Evolutionary conservation across 2,113 vertebrate species (phyloP).

Genomic region (Centropus bengalensis): DNA sequence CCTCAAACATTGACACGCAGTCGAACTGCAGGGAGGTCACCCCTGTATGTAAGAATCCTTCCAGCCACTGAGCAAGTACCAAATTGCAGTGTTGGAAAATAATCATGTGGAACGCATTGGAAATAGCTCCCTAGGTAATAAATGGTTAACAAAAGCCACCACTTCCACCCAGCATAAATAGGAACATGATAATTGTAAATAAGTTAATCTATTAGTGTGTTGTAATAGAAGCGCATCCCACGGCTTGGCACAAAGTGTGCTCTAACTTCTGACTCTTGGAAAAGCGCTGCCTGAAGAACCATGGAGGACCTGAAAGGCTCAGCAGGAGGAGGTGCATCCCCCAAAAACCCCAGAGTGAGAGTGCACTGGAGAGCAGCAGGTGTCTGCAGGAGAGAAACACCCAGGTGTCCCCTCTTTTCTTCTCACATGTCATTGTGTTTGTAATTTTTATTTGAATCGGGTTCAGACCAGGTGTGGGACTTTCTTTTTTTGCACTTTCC

Average conservation of each 20-base stretch:
- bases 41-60: conserved; percentile 72
- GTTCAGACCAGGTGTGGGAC: background rate
- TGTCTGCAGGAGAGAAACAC: background rate
- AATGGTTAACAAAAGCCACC: conserved; percentile 59
- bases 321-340: background rate
- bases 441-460: background rate
- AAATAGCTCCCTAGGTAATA: conserved; percentile 50
- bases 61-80: conserved; percentile 58
- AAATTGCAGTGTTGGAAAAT: conserved; percentile 69
- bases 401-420: fast-evolving
- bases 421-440: fast-evolving
- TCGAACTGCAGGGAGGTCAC: conserved; percentile 74
- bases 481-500: background rate
- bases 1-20: conserved; percentile 74
- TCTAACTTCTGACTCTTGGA: fast-evolving
- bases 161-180: background rate
- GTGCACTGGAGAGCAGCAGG: background rate
- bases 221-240: background rate
- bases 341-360: background rate
- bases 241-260: background rate
- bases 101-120: conserved; percentile 28
- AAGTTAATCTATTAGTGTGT: background rate
- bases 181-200: background rate
- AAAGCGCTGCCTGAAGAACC: background rate
- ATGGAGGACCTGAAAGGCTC: too few relatives aligned